Conservation (phyloP, 2,113 vertebrate species). For the Nerophis lumbriciformis region DNA sequence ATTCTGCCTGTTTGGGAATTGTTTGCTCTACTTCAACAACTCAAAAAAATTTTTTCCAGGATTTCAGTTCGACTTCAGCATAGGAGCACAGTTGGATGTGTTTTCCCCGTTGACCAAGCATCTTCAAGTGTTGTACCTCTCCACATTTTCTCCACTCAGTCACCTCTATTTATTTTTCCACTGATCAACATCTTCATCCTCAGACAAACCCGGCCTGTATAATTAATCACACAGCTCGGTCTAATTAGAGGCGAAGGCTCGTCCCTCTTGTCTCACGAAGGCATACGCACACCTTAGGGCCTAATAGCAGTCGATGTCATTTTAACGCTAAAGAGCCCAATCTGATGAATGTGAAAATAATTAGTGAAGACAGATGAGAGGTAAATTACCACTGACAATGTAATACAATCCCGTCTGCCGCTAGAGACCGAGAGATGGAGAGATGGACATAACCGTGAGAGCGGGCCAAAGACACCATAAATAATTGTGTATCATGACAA, state of each 20-base stretch:
- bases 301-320: conserved; percentile 98
- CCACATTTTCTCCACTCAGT: conserved; percentile 64
- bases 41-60: no score
- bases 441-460: conserved; percentile 38
- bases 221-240: conserved; percentile 99
- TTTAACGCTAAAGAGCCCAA: conserved; percentile 99
- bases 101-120: conserved; percentile 51
- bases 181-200: conserved; percentile 46
- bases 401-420: conserved; percentile 90
- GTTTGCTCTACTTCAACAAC: no score
- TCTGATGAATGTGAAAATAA: conserved; percentile 99
- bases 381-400: conserved; percentile 99
- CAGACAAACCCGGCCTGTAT: conserved; percentile 93
- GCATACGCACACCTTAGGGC: conserved; percentile 47
- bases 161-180: conserved; percentile 76
- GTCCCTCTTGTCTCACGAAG: conserved; percentile 90
- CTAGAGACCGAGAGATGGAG: conserved; percentile 45
- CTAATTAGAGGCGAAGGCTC: conserved; percentile 99
- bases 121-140: background rate
- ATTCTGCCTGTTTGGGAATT: no score
- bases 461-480: conserved; percentile 16
- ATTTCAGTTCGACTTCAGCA: no score
- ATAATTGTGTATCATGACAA: conserved; percentile 48
- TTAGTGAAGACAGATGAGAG: conserved; percentile 99
- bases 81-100: conserved; percentile 22